Percentiles rank a stretch among this genome's conserved stretches.
Evolutionary conservation across 2,888 invertebrate species (phyloP).

Genomic region (Ectobius pallidus): DNA sequence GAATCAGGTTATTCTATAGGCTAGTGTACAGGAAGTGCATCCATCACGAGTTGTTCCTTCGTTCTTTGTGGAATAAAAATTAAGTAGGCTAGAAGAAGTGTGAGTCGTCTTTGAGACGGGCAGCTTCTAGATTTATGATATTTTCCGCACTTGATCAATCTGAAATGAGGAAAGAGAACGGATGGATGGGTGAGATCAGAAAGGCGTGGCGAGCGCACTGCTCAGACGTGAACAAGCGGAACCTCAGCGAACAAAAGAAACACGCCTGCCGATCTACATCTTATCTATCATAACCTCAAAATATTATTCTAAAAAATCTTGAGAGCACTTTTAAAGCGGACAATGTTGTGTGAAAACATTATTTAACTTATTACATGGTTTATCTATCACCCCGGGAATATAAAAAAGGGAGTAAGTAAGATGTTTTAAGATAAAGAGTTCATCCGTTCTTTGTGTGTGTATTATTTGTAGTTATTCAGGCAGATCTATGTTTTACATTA

Average conservation of each 20-base stretch:
- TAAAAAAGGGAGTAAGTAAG: not conserved
- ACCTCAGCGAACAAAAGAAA: conserved; percentile 10
- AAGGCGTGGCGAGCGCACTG: conserved; percentile 8
- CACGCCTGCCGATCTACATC: conserved; percentile 9
- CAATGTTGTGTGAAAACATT: not conserved
- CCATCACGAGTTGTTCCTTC: not conserved
- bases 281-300: not conserved
- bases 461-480: not conserved
- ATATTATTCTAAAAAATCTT: not conserved
- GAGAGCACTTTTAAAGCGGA: not conserved
- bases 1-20: too few species aligned
- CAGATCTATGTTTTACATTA: not conserved
- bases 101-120: too few species aligned
- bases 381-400: not conserved
- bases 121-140: conserved; percentile 1
- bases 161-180: not conserved
- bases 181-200: conserved; percentile 1
- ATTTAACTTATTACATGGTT: not conserved
- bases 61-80: not conserved
- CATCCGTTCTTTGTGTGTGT: not conserved
- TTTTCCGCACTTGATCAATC: conserved; percentile 28
- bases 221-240: not conserved
- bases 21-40: not conserved
- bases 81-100: too few species aligned
- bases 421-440: not conserved